These are phyloP conservation scores for Caenorhabditis sp. DNA, from an alignment of 2,888 invertebrate species.

Conservation along the genomic window DNA sequence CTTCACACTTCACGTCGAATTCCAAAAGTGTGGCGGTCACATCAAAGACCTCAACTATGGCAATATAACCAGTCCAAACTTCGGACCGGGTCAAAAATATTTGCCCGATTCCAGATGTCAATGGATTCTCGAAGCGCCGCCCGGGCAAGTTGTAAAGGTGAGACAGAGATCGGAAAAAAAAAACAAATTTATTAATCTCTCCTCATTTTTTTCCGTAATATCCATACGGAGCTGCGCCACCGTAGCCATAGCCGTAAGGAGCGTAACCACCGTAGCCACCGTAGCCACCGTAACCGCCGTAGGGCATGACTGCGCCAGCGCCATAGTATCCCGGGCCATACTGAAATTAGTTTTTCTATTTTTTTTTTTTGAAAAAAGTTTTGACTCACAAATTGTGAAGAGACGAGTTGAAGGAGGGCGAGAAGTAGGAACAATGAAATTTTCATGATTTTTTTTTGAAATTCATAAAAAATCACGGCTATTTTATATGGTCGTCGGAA, in stretches of 20 bases:
- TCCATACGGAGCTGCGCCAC: constrained; percentile 27
- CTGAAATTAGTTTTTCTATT: neutral
- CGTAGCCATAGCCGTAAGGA: constrained; percentile 19
- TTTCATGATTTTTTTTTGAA: neutral
- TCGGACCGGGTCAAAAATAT: constrained; percentile 45
- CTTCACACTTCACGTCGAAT: constrained; percentile 9
- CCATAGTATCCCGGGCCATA: constrained; percentile 11
- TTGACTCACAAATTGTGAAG: neutral
- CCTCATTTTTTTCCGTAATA: constrained; percentile 38
- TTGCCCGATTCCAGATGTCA: constrained; percentile 55
- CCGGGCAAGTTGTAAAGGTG: constrained; percentile 61
- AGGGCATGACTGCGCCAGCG: neutral
- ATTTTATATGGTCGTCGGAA: neutral
- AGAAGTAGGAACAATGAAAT: neutral
- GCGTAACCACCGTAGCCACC: constrained; percentile 11
- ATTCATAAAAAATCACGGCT: neutral
- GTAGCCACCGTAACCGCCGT: constrained; percentile 16
- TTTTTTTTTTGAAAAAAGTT: neutral
- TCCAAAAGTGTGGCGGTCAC: constrained; percentile 56
- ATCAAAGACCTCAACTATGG: constrained; percentile 46
- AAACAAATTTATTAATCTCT: too few species aligned
- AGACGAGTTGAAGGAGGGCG: neutral
- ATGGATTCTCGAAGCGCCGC: constrained; percentile 65
- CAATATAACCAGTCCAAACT: constrained; percentile 48
- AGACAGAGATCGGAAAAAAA: neutral